These are phyloP conservation scores for Progne subis DNA, from an alignment of 2,113 vertebrate genomes.

Conservation along the genomic window DNA sequence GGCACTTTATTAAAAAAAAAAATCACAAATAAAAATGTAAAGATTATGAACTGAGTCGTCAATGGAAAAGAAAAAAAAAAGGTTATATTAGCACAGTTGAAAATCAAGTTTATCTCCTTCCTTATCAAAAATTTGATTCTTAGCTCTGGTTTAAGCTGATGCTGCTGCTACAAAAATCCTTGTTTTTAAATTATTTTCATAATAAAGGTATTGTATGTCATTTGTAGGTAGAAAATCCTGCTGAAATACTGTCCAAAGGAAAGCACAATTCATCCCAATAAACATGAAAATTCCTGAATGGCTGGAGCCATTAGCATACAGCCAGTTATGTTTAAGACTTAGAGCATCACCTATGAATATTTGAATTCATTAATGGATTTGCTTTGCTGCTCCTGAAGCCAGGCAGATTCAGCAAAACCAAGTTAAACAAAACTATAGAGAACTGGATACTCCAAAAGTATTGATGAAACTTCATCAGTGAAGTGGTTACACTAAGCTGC, in stretches of 20 bases:
- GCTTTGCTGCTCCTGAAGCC: not conserved
- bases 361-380: not conserved
- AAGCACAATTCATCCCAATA: not conserved
- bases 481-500: not conserved
- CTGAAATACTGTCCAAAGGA: not conserved
- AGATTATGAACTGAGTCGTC: not conserved
- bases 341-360: not conserved
- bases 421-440: not conserved
- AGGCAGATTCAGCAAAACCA: not conserved
- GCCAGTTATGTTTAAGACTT: not conserved
- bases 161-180: not conserved
- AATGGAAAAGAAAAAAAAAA: not conserved
- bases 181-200: not conserved
- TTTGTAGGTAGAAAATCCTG: not conserved
- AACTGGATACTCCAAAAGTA: not conserved
- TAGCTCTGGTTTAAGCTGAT: not conserved
- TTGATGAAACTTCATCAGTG: not conserved
- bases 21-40: not conserved
- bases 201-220: not conserved
- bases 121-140: not conserved
- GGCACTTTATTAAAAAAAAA: not conserved
- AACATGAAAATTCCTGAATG: not conserved
- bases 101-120: not conserved
- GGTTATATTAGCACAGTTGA: not conserved
- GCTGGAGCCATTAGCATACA: not conserved